These are phyloP conservation scores for Eretmochelys imbricata DNA, from an alignment of 2,113 vertebrate genomes.

Conservation along the genomic window DNA sequence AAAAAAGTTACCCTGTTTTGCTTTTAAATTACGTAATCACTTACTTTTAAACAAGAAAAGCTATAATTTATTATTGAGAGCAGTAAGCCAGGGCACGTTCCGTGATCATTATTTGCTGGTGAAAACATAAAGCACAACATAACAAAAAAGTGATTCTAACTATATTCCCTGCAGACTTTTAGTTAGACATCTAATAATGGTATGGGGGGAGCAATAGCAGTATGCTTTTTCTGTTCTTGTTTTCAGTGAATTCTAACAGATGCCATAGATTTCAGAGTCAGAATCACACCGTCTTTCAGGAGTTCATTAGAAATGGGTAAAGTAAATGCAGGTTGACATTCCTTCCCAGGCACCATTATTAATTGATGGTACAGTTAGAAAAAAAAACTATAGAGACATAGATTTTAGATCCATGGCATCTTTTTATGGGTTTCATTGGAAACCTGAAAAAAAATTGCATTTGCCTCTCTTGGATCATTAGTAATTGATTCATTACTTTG, in stretches of 20 bases:
- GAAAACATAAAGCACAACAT: not conserved
- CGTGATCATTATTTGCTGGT: constrained; percentile 12
- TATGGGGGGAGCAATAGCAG: not conserved
- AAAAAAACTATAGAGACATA: not conserved
- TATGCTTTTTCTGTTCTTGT: not conserved
- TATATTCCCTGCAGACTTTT: not conserved
- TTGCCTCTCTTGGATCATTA: constrained; percentile 41
- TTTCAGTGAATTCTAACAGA: not conserved
- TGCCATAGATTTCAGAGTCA: not conserved
- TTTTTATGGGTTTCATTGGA: constrained; percentile 29
- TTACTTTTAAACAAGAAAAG: not conserved
- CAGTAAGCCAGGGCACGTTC: not conserved
- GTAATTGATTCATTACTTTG: constrained; percentile 59
- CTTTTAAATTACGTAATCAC: constrained; percentile 6
- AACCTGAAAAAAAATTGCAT: constrained; percentile 26
- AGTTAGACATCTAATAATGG: not conserved
- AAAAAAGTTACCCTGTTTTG: not conserved
- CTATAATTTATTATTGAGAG: not conserved
- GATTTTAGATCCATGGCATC: constrained; percentile 24
- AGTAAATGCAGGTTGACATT: not conserved
- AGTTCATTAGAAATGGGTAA: not conserved
- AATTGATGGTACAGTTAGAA: not conserved
- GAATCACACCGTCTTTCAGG: not conserved
- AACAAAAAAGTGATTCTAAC: not conserved
- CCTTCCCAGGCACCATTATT: not conserved